Conservation (phyloP, 1,140 invertebrate species). For the Platorchestia sp. region DNA sequence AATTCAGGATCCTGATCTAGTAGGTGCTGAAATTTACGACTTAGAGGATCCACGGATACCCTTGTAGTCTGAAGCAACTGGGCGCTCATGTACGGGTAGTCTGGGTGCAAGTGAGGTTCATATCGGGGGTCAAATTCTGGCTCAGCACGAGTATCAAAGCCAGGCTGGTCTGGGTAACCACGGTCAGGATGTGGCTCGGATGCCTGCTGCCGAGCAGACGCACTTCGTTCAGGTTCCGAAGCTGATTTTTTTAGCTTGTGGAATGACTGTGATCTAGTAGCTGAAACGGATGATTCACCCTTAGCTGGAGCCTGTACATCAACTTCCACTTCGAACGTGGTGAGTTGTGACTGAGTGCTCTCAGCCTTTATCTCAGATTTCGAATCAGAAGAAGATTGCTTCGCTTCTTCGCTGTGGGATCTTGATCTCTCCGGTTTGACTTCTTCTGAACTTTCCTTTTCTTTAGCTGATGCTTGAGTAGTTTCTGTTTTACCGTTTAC, state of each 20-base stretch:
- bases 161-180: background rate
- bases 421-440: constrained; percentile 3
- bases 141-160: background rate
- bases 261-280: constrained; percentile 4
- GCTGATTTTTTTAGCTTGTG: background rate
- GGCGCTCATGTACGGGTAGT: background rate
- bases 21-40: constrained; percentile 46
- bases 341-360: constrained; percentile 29
- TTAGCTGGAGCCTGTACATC: constrained; percentile 23
- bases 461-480: background rate
- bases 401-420: constrained; percentile 40
- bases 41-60: constrained; percentile 20
- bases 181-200: background rate
- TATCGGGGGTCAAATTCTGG: background rate
- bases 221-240: background rate
- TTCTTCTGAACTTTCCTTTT: background rate
- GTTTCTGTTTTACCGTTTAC: background rate
- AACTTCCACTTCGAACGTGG: constrained; percentile 40
- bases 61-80: background rate
- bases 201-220: background rate
- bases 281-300: background rate
- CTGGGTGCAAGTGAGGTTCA: background rate
- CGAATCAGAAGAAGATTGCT: constrained; percentile 34
- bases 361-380: background rate
- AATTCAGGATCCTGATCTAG: constrained; percentile 38